Evolutionary conservation across 2,797 vertebrate species (phyloP).

Genomic region (Poeciliopsis gracilis): DNA sequence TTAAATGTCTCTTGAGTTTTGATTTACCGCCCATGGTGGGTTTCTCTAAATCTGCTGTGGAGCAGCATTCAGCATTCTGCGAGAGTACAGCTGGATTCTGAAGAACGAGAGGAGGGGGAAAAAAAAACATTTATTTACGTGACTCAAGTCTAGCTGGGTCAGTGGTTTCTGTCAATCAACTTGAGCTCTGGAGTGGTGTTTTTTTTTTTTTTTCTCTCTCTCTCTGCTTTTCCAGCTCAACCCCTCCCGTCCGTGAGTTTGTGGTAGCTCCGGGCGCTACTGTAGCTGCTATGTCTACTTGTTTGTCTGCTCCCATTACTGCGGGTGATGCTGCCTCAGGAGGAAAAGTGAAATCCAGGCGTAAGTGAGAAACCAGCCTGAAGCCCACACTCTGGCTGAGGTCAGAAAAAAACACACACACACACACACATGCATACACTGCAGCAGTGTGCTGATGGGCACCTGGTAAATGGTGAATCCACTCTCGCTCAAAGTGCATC

Average conservation of each 20-base stretch:
- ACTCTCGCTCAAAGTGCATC: conserved; percentile 27
- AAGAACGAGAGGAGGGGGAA: conserved; percentile 37
- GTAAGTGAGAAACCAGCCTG: conserved; percentile 60
- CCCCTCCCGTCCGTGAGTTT: conserved; percentile 21
- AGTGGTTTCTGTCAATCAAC: conserved; percentile 72
- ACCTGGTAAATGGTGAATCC: conserved; percentile 47
- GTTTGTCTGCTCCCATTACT: conserved; percentile 73
- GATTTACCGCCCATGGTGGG: conserved; percentile 3
- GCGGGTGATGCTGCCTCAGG: conserved; percentile 65
- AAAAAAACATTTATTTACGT: conserved; percentile 58
- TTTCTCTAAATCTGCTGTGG: conserved; percentile 16
- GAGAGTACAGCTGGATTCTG: conserved; percentile 35
- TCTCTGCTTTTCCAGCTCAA: not conserved
- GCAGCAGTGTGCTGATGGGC: conserved; percentile 35
- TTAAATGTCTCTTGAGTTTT: conserved; percentile 9
- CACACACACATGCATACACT: conserved; percentile 12
- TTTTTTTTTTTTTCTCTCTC: conserved; percentile 8
- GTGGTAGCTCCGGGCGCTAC: conserved; percentile 54
- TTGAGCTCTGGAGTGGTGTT: conserved; percentile 35
- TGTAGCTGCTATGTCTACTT: conserved; percentile 64
- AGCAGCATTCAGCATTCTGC: conserved; percentile 51
- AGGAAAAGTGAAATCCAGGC: conserved; percentile 60
- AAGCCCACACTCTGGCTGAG: conserved; percentile 50
- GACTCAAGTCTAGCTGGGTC: conserved; percentile 67
- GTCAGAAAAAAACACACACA: conserved; percentile 29